phyloP scores from a whole-genome alignment of 2,888 invertebrate species.

The Alloplasta piceator region DNA sequence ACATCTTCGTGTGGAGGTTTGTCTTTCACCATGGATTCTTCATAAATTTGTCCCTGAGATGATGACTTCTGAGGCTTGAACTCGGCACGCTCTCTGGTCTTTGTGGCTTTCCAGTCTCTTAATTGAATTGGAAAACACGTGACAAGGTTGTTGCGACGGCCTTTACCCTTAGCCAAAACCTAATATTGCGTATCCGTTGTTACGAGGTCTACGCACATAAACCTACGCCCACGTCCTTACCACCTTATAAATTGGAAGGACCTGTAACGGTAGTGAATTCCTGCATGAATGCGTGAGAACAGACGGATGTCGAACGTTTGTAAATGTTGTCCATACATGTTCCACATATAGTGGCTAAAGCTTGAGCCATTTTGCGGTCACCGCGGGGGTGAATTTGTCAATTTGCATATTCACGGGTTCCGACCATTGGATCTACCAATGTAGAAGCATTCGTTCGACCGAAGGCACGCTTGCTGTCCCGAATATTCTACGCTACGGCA shows the following conservation, averaged over 20 bases:
- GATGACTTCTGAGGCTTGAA: background rate
- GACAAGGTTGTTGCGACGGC: constrained; percentile 21
- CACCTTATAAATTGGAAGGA: background rate
- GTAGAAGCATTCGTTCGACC: background rate
- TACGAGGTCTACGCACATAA: background rate
- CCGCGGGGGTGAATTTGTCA: constrained; percentile 47
- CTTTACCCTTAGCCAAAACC: constrained; percentile 12
- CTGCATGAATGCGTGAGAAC: background rate
- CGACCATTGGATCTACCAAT: constrained; percentile 36
- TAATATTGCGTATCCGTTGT: background rate
- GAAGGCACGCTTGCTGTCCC: background rate
- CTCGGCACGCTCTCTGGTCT: background rate
- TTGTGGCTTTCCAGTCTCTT: constrained; percentile 12
- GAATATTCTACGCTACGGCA: background rate
- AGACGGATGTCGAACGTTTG: constrained; percentile 14
- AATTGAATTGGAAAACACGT: constrained; percentile 44
- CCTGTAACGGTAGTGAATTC: background rate
- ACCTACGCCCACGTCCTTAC: background rate
- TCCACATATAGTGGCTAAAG: background rate
- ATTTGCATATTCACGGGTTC: constrained; percentile 55
- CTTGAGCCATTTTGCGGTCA: constrained; percentile 35
- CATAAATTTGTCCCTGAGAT: background rate
- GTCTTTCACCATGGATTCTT: too few relatives aligned
- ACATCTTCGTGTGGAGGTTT: too few relatives aligned
- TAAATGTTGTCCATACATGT: constrained; percentile 42